Evolutionary conservation across 2,888 invertebrate species (phyloP).

Genomic region (Dicyrtoma fusca): DNA sequence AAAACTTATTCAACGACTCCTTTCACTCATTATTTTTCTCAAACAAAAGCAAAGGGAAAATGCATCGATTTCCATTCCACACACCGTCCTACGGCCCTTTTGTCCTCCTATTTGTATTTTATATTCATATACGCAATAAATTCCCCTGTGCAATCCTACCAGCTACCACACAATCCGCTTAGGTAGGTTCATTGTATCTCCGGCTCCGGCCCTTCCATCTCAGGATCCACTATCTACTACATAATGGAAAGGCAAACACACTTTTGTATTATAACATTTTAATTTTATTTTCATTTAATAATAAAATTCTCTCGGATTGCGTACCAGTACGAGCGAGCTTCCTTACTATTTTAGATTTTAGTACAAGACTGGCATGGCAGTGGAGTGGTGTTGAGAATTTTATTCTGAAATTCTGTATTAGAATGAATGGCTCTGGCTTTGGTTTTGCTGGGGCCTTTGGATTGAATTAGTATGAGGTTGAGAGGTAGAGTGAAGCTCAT

Average conservation of each 20-base stretch:
- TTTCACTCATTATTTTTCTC: slow-evolving; percentile 15
- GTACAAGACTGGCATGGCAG: too few relatives aligned
- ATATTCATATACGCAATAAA: background rate
- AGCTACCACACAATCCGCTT: too few relatives aligned
- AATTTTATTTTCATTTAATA: background rate
- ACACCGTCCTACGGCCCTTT: background rate
- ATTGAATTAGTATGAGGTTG: background rate
- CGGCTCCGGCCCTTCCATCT: too few relatives aligned
- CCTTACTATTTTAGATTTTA: too few relatives aligned
- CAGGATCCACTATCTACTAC: background rate
- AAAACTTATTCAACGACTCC: background rate
- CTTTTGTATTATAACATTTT: background rate
- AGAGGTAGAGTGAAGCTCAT: slow-evolving; percentile 5
- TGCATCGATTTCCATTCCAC: slow-evolving; percentile 18
- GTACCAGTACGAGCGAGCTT: background rate
- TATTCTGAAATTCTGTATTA: background rate
- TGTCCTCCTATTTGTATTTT: background rate
- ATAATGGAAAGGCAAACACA: background rate
- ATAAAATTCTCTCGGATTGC: too few relatives aligned
- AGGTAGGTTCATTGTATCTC: too few relatives aligned
- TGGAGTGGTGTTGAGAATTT: too few relatives aligned
- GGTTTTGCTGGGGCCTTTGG: too few relatives aligned
- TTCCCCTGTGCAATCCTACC: background rate
- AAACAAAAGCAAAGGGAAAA: background rate
- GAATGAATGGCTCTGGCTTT: background rate